A percentile compares a stretch with the other conserved stretches of the same genome.
Conservation (phyloP, 2,113 vertebrate species). For the Serinus canaria region DNA sequence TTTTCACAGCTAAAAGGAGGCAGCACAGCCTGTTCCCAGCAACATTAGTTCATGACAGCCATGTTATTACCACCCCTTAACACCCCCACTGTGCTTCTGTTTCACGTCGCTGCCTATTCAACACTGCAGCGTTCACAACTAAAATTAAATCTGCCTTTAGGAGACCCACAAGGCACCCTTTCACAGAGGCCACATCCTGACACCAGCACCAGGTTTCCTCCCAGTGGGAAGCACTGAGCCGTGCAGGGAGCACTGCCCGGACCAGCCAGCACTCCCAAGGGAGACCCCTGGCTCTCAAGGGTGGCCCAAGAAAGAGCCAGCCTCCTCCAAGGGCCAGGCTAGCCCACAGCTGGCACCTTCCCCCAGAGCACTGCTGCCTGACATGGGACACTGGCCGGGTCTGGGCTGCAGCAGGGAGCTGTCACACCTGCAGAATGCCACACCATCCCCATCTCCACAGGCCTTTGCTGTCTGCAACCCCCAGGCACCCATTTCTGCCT, state of each 20-base stretch:
- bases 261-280: neutral
- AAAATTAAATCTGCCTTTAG: neutral
- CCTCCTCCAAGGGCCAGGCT: neutral
- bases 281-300: rapidly evolving
- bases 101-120: conserved; percentile 35
- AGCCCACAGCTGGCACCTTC: neutral
- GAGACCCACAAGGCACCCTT: conserved; percentile 21
- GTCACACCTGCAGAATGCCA: neutral
- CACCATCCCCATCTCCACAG: rapidly evolving
- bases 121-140: neutral
- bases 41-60: conserved; percentile 56
- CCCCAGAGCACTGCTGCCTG: neutral
- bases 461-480: neutral
- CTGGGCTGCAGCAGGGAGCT: neutral
- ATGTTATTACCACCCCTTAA: conserved; percentile 61
- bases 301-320: neutral
- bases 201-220: neutral
- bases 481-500: rapidly evolving
- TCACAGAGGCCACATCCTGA: neutral
- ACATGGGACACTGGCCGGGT: neutral
- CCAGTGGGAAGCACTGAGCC: neutral
- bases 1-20: neutral
- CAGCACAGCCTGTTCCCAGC: conserved; percentile 57
- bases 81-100: conserved; percentile 64
- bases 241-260: rapidly evolving